phyloP scores from a whole-genome alignment of 1,140 invertebrate species.

The Lucilia sericata region DNA sequence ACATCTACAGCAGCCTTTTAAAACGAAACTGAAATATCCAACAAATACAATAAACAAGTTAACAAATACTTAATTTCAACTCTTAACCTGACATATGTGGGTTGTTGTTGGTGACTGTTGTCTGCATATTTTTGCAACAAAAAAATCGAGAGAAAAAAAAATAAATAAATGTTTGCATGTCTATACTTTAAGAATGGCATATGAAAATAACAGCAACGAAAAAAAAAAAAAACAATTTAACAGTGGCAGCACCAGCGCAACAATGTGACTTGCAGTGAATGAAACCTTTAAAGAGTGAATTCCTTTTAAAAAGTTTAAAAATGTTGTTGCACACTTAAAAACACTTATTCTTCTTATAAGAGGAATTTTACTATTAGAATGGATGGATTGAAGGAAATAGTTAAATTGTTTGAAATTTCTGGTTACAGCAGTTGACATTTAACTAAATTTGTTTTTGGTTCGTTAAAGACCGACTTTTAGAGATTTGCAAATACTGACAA shows the following conservation, averaged over 20 bases:
- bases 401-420: too few species aligned
- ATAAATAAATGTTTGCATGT: constrained; percentile 31
- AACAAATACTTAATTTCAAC: constrained; percentile 41
- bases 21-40: neutral
- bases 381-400: neutral
- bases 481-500: too few species aligned
- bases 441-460: too few species aligned
- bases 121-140: constrained; percentile 36
- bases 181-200: constrained; percentile 29
- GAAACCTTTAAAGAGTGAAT: constrained; percentile 16
- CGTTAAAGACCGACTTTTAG: too few species aligned
- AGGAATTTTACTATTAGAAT: neutral
- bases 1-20: neutral
- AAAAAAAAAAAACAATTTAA: neutral
- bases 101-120: constrained; percentile 44
- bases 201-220: constrained; percentile 30
- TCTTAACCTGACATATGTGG: constrained; percentile 44
- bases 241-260: constrained; percentile 24
- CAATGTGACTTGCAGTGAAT: neutral
- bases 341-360: neutral
- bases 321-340: neutral
- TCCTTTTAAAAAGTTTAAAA: constrained; percentile 2
- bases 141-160: constrained; percentile 18
- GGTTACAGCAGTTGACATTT: too few species aligned
- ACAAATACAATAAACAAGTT: neutral